Conservation (phyloP, 2,797 vertebrate species). For the Nyctibius grandis region DNA sequence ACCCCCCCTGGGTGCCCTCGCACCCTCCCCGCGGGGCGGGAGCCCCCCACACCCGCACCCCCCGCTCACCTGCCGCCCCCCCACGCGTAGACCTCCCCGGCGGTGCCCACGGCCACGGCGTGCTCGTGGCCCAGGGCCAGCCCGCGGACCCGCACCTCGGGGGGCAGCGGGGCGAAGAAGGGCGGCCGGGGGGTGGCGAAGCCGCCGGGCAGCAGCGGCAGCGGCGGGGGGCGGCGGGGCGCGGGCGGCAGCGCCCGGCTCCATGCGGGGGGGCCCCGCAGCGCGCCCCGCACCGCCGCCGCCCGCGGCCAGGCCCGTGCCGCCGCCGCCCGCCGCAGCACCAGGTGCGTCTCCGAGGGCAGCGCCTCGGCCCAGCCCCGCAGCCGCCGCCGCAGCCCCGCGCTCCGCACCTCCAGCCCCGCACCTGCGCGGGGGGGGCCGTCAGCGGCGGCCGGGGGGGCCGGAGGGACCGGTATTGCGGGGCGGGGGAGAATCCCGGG, state of each 20-base stretch:
- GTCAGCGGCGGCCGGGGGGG: not conserved
- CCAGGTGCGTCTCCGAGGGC: constrained; percentile 77
- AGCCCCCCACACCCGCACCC: too few species aligned
- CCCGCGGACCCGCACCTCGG: constrained; percentile 70
- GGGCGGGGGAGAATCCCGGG: not conserved
- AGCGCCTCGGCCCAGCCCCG: constrained; percentile 76
- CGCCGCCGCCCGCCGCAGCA: constrained; percentile 68
- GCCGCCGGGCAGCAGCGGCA: constrained; percentile 83
- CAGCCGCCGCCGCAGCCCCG: constrained; percentile 17
- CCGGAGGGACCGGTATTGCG: too few species aligned
- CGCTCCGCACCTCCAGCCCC: constrained; percentile 70
- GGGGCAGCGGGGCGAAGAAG: constrained; percentile 74
- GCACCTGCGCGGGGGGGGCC: not conserved
- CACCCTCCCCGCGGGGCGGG: too few species aligned
- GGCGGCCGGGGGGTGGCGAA: constrained; percentile 77
- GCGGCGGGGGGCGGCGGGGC: not conserved
- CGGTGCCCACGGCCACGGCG: constrained; percentile 75
- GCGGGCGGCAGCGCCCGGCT: not conserved
- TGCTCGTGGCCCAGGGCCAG: constrained; percentile 84
- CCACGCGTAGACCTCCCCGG: constrained; percentile 83
- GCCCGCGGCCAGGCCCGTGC: constrained; percentile 63
- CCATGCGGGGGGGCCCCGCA: not conserved
- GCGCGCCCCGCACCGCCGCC: not conserved
- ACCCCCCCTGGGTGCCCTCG: too few species aligned
- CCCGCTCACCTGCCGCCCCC: constrained; percentile 84